These are phyloP conservation scores for Pheucticus melanocephalus DNA, from an alignment of 2,113 vertebrate species.

Conservation along the genomic window DNA sequence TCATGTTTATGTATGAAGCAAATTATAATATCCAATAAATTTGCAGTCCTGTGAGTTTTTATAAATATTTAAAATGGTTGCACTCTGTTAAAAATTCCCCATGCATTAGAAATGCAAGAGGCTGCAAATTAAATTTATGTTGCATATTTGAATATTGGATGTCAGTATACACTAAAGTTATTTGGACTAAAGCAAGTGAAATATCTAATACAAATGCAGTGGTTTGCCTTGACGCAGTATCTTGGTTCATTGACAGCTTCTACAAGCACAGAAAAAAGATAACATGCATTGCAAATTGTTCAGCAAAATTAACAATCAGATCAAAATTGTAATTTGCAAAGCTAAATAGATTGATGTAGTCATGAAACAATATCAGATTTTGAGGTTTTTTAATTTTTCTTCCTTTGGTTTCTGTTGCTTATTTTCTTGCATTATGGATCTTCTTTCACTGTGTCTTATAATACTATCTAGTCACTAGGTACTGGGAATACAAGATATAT, in stretches of 20 bases:
- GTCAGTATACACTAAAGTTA: not conserved
- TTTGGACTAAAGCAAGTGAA: conserved; percentile 5
- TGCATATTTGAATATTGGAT: conserved; percentile 10
- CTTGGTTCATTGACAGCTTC: not conserved
- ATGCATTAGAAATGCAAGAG: conserved; percentile 15
- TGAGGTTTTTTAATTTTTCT: not conserved
- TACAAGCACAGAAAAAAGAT: not conserved
- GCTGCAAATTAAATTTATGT: conserved; percentile 33
- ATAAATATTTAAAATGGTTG: conserved; percentile 45
- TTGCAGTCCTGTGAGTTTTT: not conserved
- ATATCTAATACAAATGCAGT: not conserved
- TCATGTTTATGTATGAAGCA: conserved; percentile 39
- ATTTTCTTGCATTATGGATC: not conserved
- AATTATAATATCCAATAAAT: conserved; percentile 30
- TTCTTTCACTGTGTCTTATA: not conserved
- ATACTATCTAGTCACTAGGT: not conserved
- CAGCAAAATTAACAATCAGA: not conserved
- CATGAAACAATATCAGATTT: not conserved
- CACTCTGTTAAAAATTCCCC: not conserved
- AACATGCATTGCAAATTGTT: not conserved
- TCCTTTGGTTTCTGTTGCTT: not conserved
- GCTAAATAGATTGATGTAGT: not conserved
- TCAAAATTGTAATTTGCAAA: conserved; percentile 19
- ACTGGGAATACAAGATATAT: not conserved
- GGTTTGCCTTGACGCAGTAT: conserved; percentile 6